A percentile compares a stretch with the other conserved stretches of the same genome.
Evolutionary conservation across 2,797 vertebrate genomes (phyloP).

Genomic region (Pampus argenteus): DNA sequence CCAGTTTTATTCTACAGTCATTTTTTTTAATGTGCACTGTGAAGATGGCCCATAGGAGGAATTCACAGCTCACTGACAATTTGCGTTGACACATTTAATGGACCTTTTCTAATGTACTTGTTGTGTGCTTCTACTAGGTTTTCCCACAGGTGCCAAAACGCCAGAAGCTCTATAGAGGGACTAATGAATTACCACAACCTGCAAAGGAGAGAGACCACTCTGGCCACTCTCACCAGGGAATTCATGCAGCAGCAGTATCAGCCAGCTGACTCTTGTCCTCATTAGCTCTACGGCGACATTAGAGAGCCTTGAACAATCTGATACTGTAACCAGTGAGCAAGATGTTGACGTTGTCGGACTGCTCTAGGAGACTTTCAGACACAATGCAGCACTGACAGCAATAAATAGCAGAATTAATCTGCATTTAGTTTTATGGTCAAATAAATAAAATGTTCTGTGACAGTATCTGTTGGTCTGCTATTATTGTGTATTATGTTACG

Average conservation of each 20-base stretch:
- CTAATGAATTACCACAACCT: slow-evolving; percentile 73
- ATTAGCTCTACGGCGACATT: slow-evolving; percentile 20
- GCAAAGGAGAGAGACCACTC: slow-evolving; percentile 73
- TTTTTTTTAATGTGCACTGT: background rate
- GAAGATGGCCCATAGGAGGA: background rate
- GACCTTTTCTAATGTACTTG: slow-evolving; percentile 21
- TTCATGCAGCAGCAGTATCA: slow-evolving; percentile 67
- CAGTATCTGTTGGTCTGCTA: background rate
- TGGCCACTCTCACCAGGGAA: slow-evolving; percentile 71
- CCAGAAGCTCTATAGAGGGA: slow-evolving; percentile 73
- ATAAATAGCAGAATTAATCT: slow-evolving; percentile 1
- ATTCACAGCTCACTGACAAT: background rate
- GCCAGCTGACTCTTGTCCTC: slow-evolving; percentile 18
- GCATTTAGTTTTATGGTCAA: background rate
- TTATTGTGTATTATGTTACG: too few relatives aligned
- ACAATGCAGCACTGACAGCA: background rate
- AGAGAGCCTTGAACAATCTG: slow-evolving; percentile 62
- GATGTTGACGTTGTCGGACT: slow-evolving; percentile 29
- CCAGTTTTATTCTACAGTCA: background rate
- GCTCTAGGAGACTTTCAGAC: slow-evolving; percentile 7
- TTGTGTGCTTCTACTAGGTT: slow-evolving; percentile 74
- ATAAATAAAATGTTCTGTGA: slow-evolving; percentile 7
- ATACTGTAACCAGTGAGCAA: slow-evolving; percentile 64
- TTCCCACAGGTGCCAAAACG: slow-evolving; percentile 75
- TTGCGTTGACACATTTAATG: background rate